Conservation (phyloP, 2,113 vertebrate genomes). For the Syngnathus floridae region DNA sequence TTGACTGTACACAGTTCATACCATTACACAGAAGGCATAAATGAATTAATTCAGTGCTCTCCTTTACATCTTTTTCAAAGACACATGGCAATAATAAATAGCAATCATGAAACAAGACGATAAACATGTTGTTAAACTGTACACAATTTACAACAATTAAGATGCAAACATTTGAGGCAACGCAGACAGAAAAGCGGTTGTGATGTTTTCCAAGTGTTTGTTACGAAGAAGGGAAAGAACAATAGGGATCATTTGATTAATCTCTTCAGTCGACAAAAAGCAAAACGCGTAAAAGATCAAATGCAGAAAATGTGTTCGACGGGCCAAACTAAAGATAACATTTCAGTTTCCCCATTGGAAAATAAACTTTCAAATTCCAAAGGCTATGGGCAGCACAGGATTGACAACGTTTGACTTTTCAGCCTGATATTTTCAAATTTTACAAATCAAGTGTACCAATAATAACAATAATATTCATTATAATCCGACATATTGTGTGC, state of each 20-base stretch:
- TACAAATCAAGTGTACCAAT: too few relatives aligned
- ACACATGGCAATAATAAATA: slow-evolving; percentile 89
- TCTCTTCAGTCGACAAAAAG: not conserved
- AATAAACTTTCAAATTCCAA: not conserved
- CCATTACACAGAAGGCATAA: slow-evolving; percentile 83
- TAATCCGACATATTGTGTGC: not conserved
- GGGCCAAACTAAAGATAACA: not conserved
- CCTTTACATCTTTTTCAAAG: slow-evolving; percentile 74
- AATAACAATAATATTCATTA: too few relatives aligned
- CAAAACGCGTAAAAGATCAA: slow-evolving; percentile 22
- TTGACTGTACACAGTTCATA: slow-evolving; percentile 86
- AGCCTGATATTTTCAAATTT: too few relatives aligned
- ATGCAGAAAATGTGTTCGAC: not conserved
- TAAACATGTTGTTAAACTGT: slow-evolving; percentile 82
- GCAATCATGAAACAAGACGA: slow-evolving; percentile 78
- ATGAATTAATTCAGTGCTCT: slow-evolving; percentile 81
- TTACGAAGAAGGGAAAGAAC: not conserved
- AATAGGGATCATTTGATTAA: not conserved
- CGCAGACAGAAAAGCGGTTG: slow-evolving; percentile 45
- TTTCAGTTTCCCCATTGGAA: not conserved
- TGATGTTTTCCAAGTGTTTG: slow-evolving; percentile 13
- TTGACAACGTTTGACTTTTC: not conserved
- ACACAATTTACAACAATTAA: slow-evolving; percentile 88
- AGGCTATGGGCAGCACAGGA: not conserved
- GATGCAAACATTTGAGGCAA: slow-evolving; percentile 66